phyloP scores from a whole-genome alignment of 2,888 invertebrate genomes.

The Subacronicta megacephala region DNA sequence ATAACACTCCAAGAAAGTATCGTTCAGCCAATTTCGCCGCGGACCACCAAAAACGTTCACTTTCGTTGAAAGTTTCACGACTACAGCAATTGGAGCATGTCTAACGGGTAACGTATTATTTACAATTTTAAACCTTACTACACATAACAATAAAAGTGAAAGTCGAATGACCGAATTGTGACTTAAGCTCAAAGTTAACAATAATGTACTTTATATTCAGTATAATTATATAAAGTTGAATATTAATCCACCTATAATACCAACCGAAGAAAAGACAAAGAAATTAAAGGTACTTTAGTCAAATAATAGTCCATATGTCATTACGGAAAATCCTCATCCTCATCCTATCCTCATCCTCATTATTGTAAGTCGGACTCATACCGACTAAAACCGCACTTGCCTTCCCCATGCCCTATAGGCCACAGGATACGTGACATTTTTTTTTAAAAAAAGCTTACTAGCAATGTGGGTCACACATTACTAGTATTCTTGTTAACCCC shows the following conservation, averaged over 20 bases:
- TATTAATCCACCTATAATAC: no score
- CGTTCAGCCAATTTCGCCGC: not conserved
- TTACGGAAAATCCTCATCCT: no score
- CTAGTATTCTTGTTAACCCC: no score
- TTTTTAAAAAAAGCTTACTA: no score
- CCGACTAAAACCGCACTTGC: no score
- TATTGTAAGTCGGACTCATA: no score
- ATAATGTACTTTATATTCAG: not conserved
- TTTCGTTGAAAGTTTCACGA: constrained; percentile 45
- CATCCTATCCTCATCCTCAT: no score
- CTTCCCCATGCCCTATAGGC: no score
- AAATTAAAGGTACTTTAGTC: constrained; percentile 19
- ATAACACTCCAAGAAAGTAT: not conserved
- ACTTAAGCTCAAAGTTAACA: constrained; percentile 1
- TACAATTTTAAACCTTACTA: constrained; percentile 15
- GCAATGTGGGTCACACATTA: no score
- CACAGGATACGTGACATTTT: no score
- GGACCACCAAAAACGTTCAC: constrained; percentile 36
- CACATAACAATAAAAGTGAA: constrained; percentile 2
- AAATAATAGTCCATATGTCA: no score
- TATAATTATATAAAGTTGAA: constrained; percentile 25
- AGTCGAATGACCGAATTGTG: not conserved
- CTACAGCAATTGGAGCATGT: constrained; percentile 41
- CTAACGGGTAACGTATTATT: constrained; percentile 8
- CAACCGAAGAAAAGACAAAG: not conserved